phyloP scores from a whole-genome alignment of 2,797 vertebrate species.

The Bufotes viridis region DNA sequence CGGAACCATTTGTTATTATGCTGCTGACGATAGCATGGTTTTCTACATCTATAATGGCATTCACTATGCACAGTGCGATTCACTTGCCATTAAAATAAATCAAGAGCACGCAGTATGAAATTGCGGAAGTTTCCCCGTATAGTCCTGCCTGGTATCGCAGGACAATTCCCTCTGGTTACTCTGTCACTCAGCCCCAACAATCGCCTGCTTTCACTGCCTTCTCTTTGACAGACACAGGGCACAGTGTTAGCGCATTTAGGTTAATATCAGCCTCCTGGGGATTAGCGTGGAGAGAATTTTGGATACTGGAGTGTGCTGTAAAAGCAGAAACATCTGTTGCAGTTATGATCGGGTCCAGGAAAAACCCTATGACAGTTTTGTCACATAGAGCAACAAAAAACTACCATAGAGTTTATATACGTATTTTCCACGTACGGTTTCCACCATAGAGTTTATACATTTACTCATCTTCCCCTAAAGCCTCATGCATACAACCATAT shows the following conservation, averaged over 20 bases:
- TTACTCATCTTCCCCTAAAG: background rate
- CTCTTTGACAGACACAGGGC: background rate
- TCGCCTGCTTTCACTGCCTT: background rate
- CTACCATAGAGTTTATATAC: background rate
- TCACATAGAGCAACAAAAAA: background rate
- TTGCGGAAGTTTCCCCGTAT: background rate
- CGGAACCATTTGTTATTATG: background rate
- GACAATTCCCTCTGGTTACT: slow-evolving; percentile 12
- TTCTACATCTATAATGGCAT: background rate
- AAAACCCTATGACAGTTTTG: background rate
- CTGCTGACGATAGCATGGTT: background rate
- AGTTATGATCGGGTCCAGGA: slow-evolving; percentile 8
- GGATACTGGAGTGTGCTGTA: slow-evolving; percentile 35
- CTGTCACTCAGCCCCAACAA: slow-evolving; percentile 38
- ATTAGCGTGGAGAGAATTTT: slow-evolving; percentile 31
- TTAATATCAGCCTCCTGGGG: slow-evolving; percentile 49
- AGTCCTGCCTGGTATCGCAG: background rate
- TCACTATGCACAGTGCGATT: background rate
- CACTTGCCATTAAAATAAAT: background rate
- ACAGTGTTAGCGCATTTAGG: slow-evolving; percentile 35
- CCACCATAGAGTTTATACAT: background rate
- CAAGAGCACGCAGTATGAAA: background rate
- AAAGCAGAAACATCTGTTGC: slow-evolving; percentile 49
- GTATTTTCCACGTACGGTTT: background rate
- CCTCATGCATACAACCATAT: too few relatives aligned